Conservation (phyloP, 1,140 invertebrate genomes). For the Phymorhynchus buccinoides region DNA sequence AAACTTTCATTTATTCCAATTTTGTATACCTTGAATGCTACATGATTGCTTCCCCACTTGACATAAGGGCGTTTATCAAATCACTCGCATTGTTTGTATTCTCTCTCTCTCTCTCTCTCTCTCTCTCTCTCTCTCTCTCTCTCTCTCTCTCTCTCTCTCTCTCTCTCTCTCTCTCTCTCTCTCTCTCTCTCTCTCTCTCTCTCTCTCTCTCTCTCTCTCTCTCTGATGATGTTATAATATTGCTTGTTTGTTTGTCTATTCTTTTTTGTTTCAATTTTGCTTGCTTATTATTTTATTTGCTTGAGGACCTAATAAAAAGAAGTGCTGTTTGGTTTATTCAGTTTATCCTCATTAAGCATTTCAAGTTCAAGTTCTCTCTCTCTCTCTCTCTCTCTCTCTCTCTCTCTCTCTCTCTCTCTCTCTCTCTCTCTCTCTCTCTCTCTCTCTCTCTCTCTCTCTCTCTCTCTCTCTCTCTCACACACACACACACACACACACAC, state of each 20-base stretch:
- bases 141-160: neutral
- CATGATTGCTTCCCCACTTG: no score
- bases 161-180: slow-evolving; percentile 9
- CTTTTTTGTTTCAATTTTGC: no score
- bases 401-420: slow-evolving; percentile 8
- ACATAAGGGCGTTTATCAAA: no score
- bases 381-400: slow-evolving; percentile 6
- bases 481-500: slow-evolving; percentile 26
- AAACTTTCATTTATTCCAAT: no score
- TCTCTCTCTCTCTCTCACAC: slow-evolving; percentile 22
- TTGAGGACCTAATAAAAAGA: no score
- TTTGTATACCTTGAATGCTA: no score
- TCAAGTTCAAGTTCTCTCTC: no score
- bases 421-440: slow-evolving; percentile 10
- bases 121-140: neutral
- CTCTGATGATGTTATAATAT: neutral
- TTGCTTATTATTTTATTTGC: no score
- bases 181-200: slow-evolving; percentile 10
- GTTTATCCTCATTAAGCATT: no score
- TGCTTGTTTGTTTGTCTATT: no score
- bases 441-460: slow-evolving; percentile 29
- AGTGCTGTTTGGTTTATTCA: no score
- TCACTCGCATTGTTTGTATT: no score
- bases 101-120: neutral
- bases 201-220: slow-evolving; percentile 6